Base-by-base conservation (phyloP, 2,888 invertebrate species). In the Oscheius sp. region DNA sequence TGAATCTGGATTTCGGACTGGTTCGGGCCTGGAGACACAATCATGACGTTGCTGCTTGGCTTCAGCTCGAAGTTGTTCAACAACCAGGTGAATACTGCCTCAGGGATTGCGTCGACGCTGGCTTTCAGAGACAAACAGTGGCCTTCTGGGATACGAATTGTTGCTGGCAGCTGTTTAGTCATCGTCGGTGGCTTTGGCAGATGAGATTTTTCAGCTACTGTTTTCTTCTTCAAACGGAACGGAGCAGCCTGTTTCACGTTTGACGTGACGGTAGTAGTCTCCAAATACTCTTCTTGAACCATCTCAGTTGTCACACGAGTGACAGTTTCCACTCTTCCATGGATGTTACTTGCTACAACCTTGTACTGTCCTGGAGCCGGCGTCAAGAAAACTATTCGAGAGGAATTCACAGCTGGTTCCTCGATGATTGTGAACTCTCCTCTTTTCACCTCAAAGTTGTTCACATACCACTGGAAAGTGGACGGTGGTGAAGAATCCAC, bases 311-410 rank as follows among this genome's bases (percentile, higher is more conserved):
- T 81, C 9, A 81, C 76, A 32, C 78, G 35, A 1, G 81, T 81
- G 0, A 71, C 65, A 10, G 65, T 70, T 29, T 73, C 78, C 1
- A 76, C 73, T 11, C 59, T 75, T 4, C 85, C 85, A 21, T 79
- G 71, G n/a, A 70, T 77, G 62, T 85, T 85, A 21, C 72, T 79
- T 11, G 82, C 82, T 5, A 78, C 77, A 5, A 81, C 85, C 33
- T 78, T 76, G 66, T 84, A 86, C n/a, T 78, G 57, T 9, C 84
- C 86, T 53, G 75, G 72, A 87, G 89, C 65, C 88, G 91, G 90
- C 13, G 74, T 60, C 0, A 63, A n/a, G 66, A 83, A 78, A 1
- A 75, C 72, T 21, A 77, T 72, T 29, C 76, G 71, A 21, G 75
- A 76, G 48, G 78, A 70, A 62, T 85, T 85, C 33, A 74, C 62